Conservation (phyloP, 2,113 vertebrate genomes). For the Rattus rattus region DNA sequence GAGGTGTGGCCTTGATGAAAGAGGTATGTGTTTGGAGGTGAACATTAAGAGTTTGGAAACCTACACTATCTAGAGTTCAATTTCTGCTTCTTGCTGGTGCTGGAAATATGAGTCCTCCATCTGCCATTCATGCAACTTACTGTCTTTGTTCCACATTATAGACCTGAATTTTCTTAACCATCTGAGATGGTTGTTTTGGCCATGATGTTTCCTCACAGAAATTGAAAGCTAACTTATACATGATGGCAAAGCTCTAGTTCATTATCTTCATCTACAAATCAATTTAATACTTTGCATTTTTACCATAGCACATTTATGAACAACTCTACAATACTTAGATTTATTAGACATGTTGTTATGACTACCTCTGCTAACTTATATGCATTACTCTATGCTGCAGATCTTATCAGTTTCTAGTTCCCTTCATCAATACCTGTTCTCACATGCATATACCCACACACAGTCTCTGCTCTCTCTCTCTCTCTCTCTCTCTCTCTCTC, state of each 20-base stretch:
- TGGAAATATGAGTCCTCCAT: neutral
- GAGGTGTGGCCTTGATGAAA: neutral
- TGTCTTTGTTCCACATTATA: neutral
- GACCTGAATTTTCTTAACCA: neutral
- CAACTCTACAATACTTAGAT: neutral
- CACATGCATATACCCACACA: neutral
- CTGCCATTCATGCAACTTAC: neutral
- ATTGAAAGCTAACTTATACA: neutral
- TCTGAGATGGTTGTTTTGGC: neutral
- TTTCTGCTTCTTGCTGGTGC: neutral
- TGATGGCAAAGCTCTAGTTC: neutral
- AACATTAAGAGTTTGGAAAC: neutral
- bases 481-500: too few species aligned
- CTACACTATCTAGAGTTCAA: neutral
- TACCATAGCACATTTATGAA: neutral
- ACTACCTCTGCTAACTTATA: neutral
- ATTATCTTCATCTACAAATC: neutral
- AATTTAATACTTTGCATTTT: neutral
- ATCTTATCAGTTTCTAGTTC: neutral
- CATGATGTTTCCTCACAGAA: neutral
- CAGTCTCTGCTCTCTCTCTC: too few species aligned
- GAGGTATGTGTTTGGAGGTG: neutral
- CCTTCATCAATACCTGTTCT: neutral
- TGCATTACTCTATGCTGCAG: neutral
- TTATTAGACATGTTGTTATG: neutral